A percentile compares a stretch with the other conserved stretches of the same genome.
Conservation (phyloP, 2,113 vertebrate species). For the Calypte anna region DNA sequence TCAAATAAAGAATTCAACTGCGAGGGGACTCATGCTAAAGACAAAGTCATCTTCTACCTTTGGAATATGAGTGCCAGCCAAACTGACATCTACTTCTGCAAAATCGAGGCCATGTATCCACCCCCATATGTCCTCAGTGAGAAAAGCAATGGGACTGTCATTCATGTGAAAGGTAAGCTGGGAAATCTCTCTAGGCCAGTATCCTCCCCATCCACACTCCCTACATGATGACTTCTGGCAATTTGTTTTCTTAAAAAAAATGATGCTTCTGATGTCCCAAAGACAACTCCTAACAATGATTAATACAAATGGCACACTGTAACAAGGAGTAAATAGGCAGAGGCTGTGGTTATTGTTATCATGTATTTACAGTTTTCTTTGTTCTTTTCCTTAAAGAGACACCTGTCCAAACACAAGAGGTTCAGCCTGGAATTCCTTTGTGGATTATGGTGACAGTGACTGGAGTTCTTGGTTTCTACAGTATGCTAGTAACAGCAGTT, state of each 20-base stretch:
- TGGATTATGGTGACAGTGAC: slow-evolving; percentile 53
- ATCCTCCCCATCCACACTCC: neutral
- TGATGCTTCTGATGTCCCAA: neutral
- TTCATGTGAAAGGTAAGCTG: slow-evolving; percentile 78
- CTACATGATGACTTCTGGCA: neutral
- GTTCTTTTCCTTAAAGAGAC: slow-evolving; percentile 72
- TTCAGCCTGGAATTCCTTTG: slow-evolving; percentile 34
- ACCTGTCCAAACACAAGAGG: neutral
- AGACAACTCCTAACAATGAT: neutral
- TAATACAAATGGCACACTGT: neutral
- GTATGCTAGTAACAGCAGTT: slow-evolving; percentile 63
- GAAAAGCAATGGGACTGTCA: slow-evolving; percentile 76
- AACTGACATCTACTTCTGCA: slow-evolving; percentile 84
- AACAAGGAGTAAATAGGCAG: slow-evolving; percentile 10
- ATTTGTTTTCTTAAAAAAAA: neutral
- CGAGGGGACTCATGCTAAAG: slow-evolving; percentile 31
- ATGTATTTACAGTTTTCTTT: slow-evolving; percentile 24
- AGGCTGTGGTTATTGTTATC: neutral
- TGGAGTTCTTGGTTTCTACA: slow-evolving; percentile 72
- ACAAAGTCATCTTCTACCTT: slow-evolving; percentile 76
- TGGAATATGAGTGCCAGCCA: slow-evolving; percentile 69
- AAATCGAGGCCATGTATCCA: slow-evolving; percentile 77
- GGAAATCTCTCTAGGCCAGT: neutral
- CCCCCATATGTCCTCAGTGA: slow-evolving; percentile 75
- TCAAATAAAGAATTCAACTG: slow-evolving; percentile 65